A percentile compares a stretch with the other conserved stretches of the same genome.
Conservation (phyloP, 2,113 vertebrate genomes). For the Rafetus swinhoei region DNA sequence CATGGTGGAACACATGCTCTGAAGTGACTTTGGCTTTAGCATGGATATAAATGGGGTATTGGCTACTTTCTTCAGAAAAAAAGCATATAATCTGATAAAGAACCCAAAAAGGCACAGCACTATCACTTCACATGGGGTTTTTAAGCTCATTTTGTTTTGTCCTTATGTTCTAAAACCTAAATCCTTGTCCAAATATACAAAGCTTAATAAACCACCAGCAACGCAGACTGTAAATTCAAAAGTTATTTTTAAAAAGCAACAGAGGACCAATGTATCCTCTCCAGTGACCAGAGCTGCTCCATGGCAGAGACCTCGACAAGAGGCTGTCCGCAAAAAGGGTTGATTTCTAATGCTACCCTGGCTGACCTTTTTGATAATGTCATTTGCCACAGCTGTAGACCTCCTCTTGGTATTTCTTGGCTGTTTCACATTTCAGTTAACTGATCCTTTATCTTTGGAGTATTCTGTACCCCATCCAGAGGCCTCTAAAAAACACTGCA, state of each 20-base stretch:
- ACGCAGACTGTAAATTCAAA: conserved; percentile 71
- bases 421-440: background rate
- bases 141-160: conserved; percentile 72
- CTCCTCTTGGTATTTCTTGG: background rate
- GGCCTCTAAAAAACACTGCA: background rate
- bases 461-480: background rate
- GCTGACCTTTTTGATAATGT: background rate
- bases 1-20: conserved; percentile 89
- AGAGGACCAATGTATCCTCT: conserved; percentile 56
- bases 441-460: background rate
- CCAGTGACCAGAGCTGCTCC: conserved; percentile 4
- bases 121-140: conserved; percentile 84
- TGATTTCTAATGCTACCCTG: background rate
- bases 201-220: conserved; percentile 80
- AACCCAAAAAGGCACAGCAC: conserved; percentile 92
- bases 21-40: conserved; percentile 96
- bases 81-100: conserved; percentile 73
- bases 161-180: conserved; percentile 83
- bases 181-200: conserved; percentile 85
- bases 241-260: conserved; percentile 47
- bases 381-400: background rate
- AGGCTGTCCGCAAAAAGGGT: background rate
- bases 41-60: conserved; percentile 82
- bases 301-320: background rate
- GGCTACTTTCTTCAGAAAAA: conserved; percentile 79